Evolutionary conservation across 1,140 invertebrate species (phyloP).

Genomic region (Bombus superbus): DNA sequence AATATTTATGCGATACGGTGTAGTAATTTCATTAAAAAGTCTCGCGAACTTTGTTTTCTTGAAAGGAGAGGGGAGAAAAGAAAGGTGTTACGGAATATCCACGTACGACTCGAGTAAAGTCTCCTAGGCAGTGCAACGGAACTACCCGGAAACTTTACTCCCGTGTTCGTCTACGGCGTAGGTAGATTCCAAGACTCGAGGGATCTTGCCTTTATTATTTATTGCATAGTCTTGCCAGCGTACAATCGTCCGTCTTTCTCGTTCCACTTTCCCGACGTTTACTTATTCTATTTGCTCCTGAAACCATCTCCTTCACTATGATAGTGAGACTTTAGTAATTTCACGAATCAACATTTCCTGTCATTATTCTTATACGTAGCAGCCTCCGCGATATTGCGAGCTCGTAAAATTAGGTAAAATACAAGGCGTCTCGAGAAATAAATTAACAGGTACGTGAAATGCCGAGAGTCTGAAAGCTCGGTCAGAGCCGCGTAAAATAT

Average conservation of each 20-base stretch:
- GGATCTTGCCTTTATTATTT: conserved; percentile 74
- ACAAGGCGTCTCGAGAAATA: conserved; percentile 1
- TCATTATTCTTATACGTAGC: background rate
- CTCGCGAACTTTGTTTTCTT: background rate
- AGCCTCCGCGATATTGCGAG: background rate
- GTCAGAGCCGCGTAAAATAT: background rate
- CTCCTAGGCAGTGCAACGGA: conserved; percentile 51
- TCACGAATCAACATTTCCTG: background rate
- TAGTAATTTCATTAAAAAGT: conserved; percentile 41
- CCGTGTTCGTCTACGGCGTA: background rate
- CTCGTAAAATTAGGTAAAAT: background rate
- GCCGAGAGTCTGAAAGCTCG: background rate
- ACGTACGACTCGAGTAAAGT: conserved; percentile 33
- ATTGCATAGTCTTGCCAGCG: conserved; percentile 68
- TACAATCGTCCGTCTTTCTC: conserved; percentile 55
- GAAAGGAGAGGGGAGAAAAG: background rate
- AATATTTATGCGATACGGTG: conserved; percentile 23
- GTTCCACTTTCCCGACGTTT: conserved; percentile 7
- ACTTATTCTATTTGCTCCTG: background rate
- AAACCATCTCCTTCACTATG: background rate
- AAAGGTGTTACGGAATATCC: conserved; percentile 23
- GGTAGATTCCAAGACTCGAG: conserved; percentile 46
- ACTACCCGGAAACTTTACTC: conserved; percentile 67
- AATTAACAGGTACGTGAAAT: background rate
- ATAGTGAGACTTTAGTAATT: background rate